A percentile compares a stretch with the other conserved stretches of the same genome.
Conservation (phyloP, 2,113 vertebrate species). For the Alectura lathami region DNA sequence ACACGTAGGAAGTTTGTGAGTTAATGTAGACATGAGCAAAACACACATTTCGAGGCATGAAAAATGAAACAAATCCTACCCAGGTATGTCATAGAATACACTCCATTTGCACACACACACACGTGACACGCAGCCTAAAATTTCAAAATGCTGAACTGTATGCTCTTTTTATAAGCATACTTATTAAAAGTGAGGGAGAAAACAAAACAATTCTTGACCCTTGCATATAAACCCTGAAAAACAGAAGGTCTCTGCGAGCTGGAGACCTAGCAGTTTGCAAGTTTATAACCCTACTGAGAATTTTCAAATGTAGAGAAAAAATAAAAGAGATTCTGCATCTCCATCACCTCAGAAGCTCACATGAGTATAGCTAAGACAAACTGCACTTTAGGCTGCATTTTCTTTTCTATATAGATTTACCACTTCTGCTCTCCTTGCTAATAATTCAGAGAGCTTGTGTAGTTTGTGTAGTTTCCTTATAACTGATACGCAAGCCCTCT, state of each 20-base stretch:
- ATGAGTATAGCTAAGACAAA: not conserved
- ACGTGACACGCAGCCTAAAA: not conserved
- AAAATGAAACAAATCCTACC: not conserved
- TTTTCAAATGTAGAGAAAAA: not conserved
- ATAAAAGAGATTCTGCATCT: not conserved
- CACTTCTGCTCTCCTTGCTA: not conserved
- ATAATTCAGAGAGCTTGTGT: not conserved
- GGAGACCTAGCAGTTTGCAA: not conserved
- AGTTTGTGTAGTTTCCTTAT: not conserved
- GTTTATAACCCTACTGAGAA: slow-evolving; percentile 14
- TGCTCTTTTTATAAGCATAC: not conserved
- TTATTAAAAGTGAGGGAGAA: not conserved
- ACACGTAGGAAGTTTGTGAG: accelerated
- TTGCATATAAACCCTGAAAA: slow-evolving; percentile 1
- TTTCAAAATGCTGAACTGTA: not conserved
- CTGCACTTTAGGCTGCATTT: not conserved
- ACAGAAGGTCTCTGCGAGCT: not conserved
- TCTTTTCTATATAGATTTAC: not conserved
- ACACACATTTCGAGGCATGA: not conserved
- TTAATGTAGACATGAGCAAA: not conserved
- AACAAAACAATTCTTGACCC: not conserved
- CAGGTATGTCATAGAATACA: not conserved
- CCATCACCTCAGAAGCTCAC: not conserved
- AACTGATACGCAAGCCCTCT: not conserved
- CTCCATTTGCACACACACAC: accelerated